Conservation (phyloP, 2,888 invertebrate species). For the Acronicta alni region DNA sequence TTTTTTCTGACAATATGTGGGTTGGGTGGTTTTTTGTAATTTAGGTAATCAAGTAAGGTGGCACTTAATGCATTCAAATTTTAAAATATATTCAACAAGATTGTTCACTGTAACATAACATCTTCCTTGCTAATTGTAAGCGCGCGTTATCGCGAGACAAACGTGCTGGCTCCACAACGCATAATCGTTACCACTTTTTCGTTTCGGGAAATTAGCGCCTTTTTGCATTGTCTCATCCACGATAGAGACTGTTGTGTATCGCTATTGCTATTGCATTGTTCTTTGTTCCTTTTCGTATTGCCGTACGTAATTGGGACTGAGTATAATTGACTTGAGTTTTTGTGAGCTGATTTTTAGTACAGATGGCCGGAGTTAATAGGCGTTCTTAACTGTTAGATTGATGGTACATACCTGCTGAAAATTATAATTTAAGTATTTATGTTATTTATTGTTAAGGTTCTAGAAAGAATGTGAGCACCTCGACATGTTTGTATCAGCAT, state of each 20-base stretch:
- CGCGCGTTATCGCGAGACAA: conserved; percentile 89
- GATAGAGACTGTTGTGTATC: conserved; percentile 71
- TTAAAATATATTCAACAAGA: not conserved
- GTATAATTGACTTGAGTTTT: conserved; percentile 55
- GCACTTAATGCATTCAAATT: not conserved
- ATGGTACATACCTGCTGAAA: no score
- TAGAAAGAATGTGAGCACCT: no score
- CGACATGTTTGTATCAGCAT: no score
- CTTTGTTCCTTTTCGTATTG: conserved; percentile 55
- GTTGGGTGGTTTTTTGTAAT: no score
- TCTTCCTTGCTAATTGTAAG: conserved; percentile 86
- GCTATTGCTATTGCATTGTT: conserved; percentile 61
- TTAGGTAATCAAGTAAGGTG: no score
- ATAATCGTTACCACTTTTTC: conserved; percentile 89
- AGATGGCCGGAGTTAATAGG: no score
- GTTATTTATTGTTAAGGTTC: no score
- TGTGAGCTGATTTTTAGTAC: conserved; percentile 13
- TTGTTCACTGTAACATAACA: conserved; percentile 61
- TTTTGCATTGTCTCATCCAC: conserved; percentile 85
- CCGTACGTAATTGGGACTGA: conserved; percentile 57
- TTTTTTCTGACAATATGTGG: no score
- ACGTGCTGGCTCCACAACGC: conserved; percentile 86
- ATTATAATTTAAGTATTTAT: no score
- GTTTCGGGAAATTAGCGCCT: conserved; percentile 88
- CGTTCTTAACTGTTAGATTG: no score